Evolutionary conservation across 23 tunicate species (phyloP), one percentile per base, ranked within the genome.

Genomic region (Corella eumyota): DNA sequence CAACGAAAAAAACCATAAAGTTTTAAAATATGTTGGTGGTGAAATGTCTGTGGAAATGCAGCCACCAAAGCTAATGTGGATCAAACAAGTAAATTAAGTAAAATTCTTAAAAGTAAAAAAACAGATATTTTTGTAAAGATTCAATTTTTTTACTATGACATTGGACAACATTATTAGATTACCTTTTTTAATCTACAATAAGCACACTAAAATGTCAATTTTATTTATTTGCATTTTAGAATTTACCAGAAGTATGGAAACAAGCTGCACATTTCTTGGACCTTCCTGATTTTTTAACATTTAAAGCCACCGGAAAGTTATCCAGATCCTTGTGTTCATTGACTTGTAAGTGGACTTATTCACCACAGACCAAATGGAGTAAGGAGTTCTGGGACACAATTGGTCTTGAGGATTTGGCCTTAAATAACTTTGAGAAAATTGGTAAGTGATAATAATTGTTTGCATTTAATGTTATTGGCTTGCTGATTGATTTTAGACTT

Each of bases 31-130:
- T 52, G 93, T 92, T 51, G 98, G 98, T 30, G 98, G 98, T 17
- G 71, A 76, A 61, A 65, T 92, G 25, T 81, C 92, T 13, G 45
- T 83, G n/a, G 98, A 92, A 83, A 92, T 92, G 98, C 83, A 92
- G 61, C 76, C 81, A 1, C 98, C 98, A 1, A 92, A 90, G 58
- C 35, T 81, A 6, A 25, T 90, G 50, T 90, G 90, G 90, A 30
- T 80, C 19, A 90, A 80, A 48, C 66, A 84, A 72, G 94, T 75
- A 56, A 13, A 48, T 4, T 30, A 3, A 4, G 36, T 1, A 2
- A 9, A 15, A 40, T 40, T 40, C 48, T 9, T 11, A 40, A 40
- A 40, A 40, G 11, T 11, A 40, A 40, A 40, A 40, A 40, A 40
- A 40, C 11, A 40, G 15, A 9, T 11, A 40, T 40, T 40, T 9